phyloP scores from a whole-genome alignment of 2,113 vertebrate genomes.

The Cyanocitta stelleri region DNA sequence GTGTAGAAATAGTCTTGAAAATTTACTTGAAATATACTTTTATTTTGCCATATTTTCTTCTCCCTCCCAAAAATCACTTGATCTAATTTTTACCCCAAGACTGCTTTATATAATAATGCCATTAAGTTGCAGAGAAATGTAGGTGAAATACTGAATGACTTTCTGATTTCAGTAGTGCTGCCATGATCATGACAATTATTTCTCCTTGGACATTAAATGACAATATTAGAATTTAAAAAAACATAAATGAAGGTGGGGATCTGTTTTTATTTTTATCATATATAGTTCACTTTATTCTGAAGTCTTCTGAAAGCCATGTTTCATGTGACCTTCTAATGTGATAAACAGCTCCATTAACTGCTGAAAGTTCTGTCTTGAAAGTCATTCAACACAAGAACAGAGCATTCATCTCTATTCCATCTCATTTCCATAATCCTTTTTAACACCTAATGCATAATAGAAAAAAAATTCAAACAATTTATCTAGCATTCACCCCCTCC shows the following conservation, averaged over 20 bases:
- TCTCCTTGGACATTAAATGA: background rate
- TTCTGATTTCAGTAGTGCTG: background rate
- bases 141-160: background rate
- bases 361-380: background rate
- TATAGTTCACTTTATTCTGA: background rate
- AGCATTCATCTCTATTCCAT: background rate
- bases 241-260: background rate
- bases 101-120: background rate
- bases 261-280: background rate
- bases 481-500: background rate
- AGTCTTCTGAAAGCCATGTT: background rate
- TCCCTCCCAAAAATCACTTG: background rate
- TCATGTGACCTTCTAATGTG: background rate
- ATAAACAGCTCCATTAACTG: constrained; percentile 44
- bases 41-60: background rate
- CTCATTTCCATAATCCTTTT: constrained; percentile 46
- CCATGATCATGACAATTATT: background rate
- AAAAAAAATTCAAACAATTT: background rate
- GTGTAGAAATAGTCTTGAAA: background rate
- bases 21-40: background rate
- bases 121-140: background rate
- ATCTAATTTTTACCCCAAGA: background rate
- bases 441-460: background rate
- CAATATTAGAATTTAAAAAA: background rate
- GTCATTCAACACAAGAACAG: background rate